phyloP scores from a whole-genome alignment of 2,797 vertebrate genomes.

The Adelosebastes latens region DNA sequence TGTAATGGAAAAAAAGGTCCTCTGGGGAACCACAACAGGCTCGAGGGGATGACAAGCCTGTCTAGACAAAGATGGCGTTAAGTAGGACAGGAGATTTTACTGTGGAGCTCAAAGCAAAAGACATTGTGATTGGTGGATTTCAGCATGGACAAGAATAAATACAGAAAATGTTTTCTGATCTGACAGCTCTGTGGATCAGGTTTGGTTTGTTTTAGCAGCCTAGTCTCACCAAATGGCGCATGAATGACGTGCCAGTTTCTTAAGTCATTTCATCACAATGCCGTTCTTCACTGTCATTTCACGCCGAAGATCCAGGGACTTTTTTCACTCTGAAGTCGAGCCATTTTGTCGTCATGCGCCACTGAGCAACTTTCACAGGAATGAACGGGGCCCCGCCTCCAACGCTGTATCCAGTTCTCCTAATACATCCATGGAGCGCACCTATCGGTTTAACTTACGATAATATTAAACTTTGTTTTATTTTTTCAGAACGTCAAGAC shows the following conservation, averaged over 20 bases:
- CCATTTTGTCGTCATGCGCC: no score
- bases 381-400: no score
- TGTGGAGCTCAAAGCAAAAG: not conserved
- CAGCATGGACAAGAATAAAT: not conserved
- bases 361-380: no score
- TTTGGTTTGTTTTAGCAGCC: not conserved
- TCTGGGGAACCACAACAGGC: not conserved
- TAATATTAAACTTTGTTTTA: no score
- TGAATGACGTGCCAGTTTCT: not conserved
- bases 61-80: not conserved
- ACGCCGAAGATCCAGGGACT: no score
- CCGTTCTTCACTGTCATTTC: not conserved
- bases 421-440: accelerated
- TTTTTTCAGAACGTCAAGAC: no score
- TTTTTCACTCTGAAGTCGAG: no score
- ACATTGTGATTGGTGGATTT: not conserved
- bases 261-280: not conserved
- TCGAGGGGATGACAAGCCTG: not conserved
- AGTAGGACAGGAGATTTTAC: conserved; percentile 4
- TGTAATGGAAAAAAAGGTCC: not conserved
- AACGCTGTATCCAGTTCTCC: no score
- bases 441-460: no score
- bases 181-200: not conserved
- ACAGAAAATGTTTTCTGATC: not conserved
- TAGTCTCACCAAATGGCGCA: not conserved